Evolutionary conservation across 2,113 vertebrate genomes (phyloP), one percentile per base, ranked within the genome.

Genomic region (Crotalus horridus): DNA sequence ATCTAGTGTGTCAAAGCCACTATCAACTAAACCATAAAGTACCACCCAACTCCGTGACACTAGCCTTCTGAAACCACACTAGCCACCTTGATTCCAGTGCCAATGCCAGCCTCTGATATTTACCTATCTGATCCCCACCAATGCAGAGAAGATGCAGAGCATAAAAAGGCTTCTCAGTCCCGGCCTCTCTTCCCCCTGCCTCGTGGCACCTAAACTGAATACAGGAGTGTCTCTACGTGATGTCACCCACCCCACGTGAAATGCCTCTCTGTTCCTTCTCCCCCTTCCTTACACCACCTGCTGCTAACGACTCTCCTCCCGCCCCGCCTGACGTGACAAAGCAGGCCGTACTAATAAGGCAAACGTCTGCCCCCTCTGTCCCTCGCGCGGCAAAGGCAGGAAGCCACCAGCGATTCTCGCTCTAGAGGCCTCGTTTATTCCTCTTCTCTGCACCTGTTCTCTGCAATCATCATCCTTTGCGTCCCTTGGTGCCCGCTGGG

Each of bases 361-460:
- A 24, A 39, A 51, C 2, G 29, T 87, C 51, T 24, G 0, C 20
- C 29, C 23, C 29, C 13, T 24, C 56, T 0, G 1, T 3, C 51
- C 26, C 2, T 10, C 48, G 10, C 46, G 2, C 6, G 0, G 48
- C 59, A 48, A 53, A 61, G 92, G n/a, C 74, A n/a, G 92, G 74
- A 48, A 58, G 4, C 3, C 20, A 15, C 39, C 17, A 26, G 10
- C 69, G 6, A 20, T 39, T 39, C 33, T 33, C 33, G 33, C 33
- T 21, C 33, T 21, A 1, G 69, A 81, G 69, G 69, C 69, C 33
- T 81, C 69, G 69, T 81, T 39, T 39, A 33, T 33, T 15, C 15
- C n/a, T 64, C 61, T 29, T 15, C 64, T 15, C 64, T 39, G 69
- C 69, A 81, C 69, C 69, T 81, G 69, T 39, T 81, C 33, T 39